These are phyloP conservation scores for Cosmia trapezina DNA, from an alignment of 2,888 invertebrate genomes.

Conservation along the genomic window DNA sequence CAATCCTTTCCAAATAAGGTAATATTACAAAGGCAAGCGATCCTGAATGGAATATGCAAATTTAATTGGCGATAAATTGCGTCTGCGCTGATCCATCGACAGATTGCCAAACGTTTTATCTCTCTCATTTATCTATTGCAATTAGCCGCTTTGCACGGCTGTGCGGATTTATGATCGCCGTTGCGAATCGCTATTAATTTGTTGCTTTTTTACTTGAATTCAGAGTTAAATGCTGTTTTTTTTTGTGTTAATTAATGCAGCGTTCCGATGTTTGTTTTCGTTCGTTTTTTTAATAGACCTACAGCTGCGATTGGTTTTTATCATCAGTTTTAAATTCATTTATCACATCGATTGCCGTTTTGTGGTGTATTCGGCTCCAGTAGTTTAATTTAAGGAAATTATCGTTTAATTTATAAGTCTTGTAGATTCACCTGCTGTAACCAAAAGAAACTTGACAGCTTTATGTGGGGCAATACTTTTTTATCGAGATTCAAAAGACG, in stretches of 20 bases:
- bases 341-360: background rate
- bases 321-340: constrained; percentile 8
- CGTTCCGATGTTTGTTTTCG: constrained; percentile 50
- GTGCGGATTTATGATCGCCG: constrained; percentile 55
- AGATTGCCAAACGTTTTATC: constrained; percentile 65
- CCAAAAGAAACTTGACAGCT: background rate
- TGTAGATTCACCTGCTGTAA: background rate
- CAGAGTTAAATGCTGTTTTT: constrained; percentile 44
- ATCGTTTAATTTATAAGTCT: background rate
- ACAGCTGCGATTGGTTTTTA: background rate
- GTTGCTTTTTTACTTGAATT: constrained; percentile 43
- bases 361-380: background rate
- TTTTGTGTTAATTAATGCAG: constrained; percentile 23
- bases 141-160: constrained; percentile 63
- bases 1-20: constrained; percentile 47
- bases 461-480: constrained; percentile 27
- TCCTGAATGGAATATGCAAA: constrained; percentile 58
- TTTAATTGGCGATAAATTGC: constrained; percentile 64
- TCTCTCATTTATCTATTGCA: constrained; percentile 59
- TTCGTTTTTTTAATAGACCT: background rate
- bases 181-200: constrained; percentile 58
- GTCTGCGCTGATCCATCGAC: constrained; percentile 52
- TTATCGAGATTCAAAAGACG: background rate
- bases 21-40: constrained; percentile 46
- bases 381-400: background rate